Base-by-base conservation (phyloP, 2,113 vertebrate genomes). In the Antechinus stuartii region DNA sequence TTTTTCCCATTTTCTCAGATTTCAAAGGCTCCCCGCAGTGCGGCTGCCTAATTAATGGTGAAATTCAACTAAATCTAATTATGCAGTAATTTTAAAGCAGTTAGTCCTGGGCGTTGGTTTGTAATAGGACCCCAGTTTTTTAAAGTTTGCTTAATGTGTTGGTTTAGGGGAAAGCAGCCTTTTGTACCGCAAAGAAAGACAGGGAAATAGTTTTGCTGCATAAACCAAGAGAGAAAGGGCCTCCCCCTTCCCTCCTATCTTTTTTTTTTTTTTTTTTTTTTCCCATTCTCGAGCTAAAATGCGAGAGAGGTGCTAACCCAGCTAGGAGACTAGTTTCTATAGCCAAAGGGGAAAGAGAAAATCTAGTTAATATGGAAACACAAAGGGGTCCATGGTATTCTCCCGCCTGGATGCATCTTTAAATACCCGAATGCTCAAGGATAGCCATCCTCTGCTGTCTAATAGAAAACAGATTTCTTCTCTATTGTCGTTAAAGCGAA, bases 1-100 rank as follows among this genome's bases (percentile, higher is more conserved):
- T 98, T 98, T 98, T 98, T 98, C 97, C 97, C 98, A 98, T 98
- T 98, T 99, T 98, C 98, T 98, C 98, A 97, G 98, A 98, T 98
- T 99, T 98, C 98, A 98, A 98, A 99, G 98, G 98, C 98, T 98
- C 98, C 98, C 98, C 96, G 98, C 98, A 97, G 98, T 97, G 98
- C 97, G 98, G 98, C 98, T 98, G 98, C 98, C 98, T 98, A 99
- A 98, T 99, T 99, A 98, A 98, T 99, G 98, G 98, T 98, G 98
- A 98, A 99, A 98, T 98, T 99, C 98, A 98, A 98, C 98, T 98
- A 98, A 99, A 98, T 99, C 98, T 99, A 99, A 99, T 99, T 98
- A 98, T 98, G 98, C 98, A 98, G 98, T 98, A 98, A 99, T 98
- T 99, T 98, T 99, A 98, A 99, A 99, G 98, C 98, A 99, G 98